A percentile compares a stretch with the other conserved stretches of the same genome.
phyloP scores from a whole-genome alignment of 2,797 vertebrate genomes.

The Eulemur coronatus region DNA sequence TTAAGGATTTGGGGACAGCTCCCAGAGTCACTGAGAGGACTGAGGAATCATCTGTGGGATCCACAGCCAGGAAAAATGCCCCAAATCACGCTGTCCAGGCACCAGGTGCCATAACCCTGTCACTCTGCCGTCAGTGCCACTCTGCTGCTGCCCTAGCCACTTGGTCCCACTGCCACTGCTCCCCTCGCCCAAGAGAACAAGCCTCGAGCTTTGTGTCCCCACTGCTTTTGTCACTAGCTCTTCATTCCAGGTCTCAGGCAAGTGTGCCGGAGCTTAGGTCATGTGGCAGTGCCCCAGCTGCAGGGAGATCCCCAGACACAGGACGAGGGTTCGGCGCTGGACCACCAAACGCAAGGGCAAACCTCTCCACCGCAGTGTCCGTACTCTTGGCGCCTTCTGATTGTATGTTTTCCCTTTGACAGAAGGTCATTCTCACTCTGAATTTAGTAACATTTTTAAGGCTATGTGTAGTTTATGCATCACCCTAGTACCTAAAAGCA shows the following conservation, averaged over 20 bases:
- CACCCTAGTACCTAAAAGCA: background rate
- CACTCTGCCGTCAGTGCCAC: rapidly evolving
- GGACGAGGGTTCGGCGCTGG: background rate
- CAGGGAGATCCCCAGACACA: background rate
- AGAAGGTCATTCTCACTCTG: background rate
- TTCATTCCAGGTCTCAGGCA: rapidly evolving
- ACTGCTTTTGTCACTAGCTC: background rate
- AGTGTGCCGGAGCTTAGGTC: background rate
- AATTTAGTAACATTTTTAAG: background rate
- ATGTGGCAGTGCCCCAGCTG: background rate
- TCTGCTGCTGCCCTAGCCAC: background rate
- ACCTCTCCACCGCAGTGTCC: background rate
- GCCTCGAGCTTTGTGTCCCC: rapidly evolving
- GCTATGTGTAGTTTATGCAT: background rate
- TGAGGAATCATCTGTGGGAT: background rate
- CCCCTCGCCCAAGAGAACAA: background rate
- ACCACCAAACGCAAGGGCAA: background rate
- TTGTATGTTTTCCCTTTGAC: background rate
- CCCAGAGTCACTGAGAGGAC: background rate
- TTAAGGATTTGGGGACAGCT: background rate
- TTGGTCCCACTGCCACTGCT: background rate
- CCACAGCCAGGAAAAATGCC: background rate
- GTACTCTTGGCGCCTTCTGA: background rate
- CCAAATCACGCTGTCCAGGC: background rate
- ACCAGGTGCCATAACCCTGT: background rate